A percentile compares a stretch with the other conserved stretches of the same genome.
These are phyloP conservation scores for Ceriagrion tenellum DNA, from an alignment of 2,888 invertebrate species.

Conservation along the genomic window DNA sequence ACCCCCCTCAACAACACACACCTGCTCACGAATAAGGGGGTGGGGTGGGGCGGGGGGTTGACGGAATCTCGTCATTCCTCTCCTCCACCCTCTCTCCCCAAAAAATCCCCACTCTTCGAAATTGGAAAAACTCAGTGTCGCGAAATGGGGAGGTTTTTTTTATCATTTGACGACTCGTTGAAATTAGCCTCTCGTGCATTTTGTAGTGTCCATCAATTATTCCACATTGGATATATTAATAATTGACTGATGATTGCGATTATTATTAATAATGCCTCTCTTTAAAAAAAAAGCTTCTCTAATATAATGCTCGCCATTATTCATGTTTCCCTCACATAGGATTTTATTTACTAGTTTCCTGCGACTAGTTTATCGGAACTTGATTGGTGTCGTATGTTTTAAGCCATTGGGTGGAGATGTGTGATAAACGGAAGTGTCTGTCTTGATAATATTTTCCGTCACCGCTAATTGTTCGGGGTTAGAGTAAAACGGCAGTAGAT, in stretches of 20 bases:
- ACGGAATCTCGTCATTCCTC: too few relatives aligned
- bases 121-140: not conserved
- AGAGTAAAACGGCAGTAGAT: too few relatives aligned
- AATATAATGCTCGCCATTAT: not conserved
- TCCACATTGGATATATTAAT: not conserved
- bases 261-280: not conserved
- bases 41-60: not conserved
- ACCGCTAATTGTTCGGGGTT: too few relatives aligned
- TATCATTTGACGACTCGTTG: not conserved
- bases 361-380: too few relatives aligned
- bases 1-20: not conserved
- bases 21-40: not conserved
- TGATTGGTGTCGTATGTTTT: too few relatives aligned
- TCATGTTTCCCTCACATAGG: not conserved
- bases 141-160: not conserved
- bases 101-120: not conserved
- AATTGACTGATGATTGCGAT: constrained; percentile 8
- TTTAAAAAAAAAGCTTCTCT: not conserved
- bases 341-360: not conserved
- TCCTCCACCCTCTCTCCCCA: too few relatives aligned
- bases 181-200: not conserved
- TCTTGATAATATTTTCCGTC: too few relatives aligned
- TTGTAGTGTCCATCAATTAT: constrained; percentile 10
- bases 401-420: too few relatives aligned
- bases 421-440: too few relatives aligned